Percentiles rank a stretch among this genome's conserved stretches.
These are phyloP conservation scores for Lacerta bilineata DNA, from an alignment of 2,797 vertebrate species.

Conservation along the genomic window DNA sequence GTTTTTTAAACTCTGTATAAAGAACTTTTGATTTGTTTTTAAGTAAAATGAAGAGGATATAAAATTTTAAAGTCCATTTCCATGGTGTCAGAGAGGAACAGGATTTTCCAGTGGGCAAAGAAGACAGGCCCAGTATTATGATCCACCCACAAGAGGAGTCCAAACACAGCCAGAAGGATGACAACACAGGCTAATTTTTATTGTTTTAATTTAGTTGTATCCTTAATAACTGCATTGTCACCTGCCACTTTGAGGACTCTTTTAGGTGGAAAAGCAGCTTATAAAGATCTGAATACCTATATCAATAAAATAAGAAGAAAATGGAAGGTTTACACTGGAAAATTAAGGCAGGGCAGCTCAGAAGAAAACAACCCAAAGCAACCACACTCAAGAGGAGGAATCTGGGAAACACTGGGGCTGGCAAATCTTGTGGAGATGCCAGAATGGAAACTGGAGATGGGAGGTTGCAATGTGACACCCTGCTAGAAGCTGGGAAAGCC, in stretches of 20 bases:
- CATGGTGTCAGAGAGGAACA: not conserved
- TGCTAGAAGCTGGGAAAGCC: slow-evolving; percentile 55
- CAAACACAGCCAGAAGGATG: not conserved
- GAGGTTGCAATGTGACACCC: slow-evolving; percentile 55
- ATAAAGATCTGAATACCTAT: not conserved
- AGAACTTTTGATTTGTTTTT: not conserved
- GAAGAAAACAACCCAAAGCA: slow-evolving; percentile 26
- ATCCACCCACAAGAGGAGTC: not conserved
- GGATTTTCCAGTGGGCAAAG: not conserved
- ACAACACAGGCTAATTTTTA: not conserved
- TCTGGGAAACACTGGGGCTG: slow-evolving; percentile 4
- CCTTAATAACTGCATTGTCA: not conserved
- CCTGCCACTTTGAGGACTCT: not conserved
- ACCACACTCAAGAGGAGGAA: not conserved
- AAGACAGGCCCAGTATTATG: too few species aligned
- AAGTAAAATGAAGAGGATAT: not conserved
- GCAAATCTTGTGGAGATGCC: slow-evolving; percentile 57
- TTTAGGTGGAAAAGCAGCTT: not conserved
- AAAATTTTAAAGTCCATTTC: not conserved
- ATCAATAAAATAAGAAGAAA: not conserved
- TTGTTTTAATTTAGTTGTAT: not conserved
- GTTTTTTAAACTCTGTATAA: not conserved
- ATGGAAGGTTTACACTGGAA: not conserved
- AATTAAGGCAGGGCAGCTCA: not conserved
- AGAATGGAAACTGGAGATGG: slow-evolving; percentile 19